These are phyloP conservation scores for Eupithecia insigniata DNA, from an alignment of 2,888 invertebrate genomes.

Conservation along the genomic window DNA sequence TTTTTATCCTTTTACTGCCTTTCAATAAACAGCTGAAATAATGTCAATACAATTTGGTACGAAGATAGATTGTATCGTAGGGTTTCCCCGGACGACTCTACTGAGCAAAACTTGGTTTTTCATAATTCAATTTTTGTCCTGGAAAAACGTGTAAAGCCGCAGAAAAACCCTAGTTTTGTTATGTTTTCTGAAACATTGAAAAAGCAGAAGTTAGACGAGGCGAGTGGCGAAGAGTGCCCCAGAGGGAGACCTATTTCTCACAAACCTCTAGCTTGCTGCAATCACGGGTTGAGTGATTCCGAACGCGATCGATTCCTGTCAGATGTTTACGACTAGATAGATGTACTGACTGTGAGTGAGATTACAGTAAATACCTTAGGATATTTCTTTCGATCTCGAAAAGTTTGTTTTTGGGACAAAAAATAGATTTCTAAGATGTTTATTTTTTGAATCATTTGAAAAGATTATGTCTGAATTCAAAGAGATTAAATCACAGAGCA, in stretches of 20 bases:
- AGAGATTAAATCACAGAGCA: constrained; percentile 5
- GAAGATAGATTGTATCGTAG: not conserved
- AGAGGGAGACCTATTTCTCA: not conserved
- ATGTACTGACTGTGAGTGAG: not conserved
- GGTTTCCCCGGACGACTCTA: not conserved
- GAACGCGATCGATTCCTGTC: not conserved
- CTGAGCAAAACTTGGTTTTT: not conserved
- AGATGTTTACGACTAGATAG: constrained; percentile 6
- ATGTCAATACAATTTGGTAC: not conserved
- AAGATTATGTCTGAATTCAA: not conserved
- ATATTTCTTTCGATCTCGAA: not conserved
- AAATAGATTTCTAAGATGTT: not conserved
- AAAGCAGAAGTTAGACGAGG: not conserved
- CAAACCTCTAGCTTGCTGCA: not conserved
- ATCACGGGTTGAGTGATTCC: constrained; percentile 7
- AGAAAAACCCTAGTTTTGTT: not conserved
- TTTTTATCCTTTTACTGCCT: not conserved
- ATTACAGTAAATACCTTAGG: not conserved
- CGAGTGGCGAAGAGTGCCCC: not conserved
- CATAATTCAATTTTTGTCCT: not conserved
- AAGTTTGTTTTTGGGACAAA: not conserved
- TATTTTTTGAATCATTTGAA: not conserved
- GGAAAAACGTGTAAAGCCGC: not conserved
- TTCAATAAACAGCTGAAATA: not conserved
- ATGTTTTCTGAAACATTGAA: not conserved